These are phyloP conservation scores for Halichondria panicea DNA, from an alignment of 37 sponge, comb jelly and placozoan species.

Conservation along the genomic window DNA sequence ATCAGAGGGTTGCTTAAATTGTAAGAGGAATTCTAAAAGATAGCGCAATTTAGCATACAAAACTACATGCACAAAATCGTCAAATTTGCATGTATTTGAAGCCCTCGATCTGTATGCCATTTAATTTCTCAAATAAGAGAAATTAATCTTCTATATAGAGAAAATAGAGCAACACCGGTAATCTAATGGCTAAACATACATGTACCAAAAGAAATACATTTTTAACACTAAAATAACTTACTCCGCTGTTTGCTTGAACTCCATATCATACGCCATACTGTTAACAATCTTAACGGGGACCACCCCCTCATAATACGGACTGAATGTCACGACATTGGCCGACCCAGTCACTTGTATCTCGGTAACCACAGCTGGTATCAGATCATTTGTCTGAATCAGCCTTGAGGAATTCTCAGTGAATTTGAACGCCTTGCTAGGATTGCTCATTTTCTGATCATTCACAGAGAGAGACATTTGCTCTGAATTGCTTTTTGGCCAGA, in stretches of 20 bases:
- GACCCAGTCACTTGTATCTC: slow-evolving; percentile 72
- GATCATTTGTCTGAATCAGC: not conserved
- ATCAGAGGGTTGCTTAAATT: too few species aligned
- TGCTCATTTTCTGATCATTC: not conserved
- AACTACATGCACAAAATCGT: too few species aligned
- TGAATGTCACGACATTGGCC: slow-evolving; percentile 69
- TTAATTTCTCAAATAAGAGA: too few species aligned
- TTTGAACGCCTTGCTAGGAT: slow-evolving; percentile 14
- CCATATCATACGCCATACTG: slow-evolving; percentile 5
- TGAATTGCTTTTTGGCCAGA: slow-evolving; percentile 35
- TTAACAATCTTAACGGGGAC: slow-evolving; percentile 78
- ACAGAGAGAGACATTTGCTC: slow-evolving; percentile 14
- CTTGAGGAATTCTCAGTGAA: slow-evolving; percentile 41
- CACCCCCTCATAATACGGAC: slow-evolving; percentile 72
- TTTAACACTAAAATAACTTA: not conserved
- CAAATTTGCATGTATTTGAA: too few species aligned
- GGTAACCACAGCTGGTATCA: slow-evolving; percentile 50
- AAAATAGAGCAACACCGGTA: not conserved
- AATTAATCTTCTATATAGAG: too few species aligned
- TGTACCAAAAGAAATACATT: not conserved
- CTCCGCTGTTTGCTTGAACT: slow-evolving; percentile 43
- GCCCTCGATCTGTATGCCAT: too few species aligned
- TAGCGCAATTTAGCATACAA: too few species aligned
- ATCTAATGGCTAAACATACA: not conserved
- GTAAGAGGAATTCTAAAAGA: too few species aligned